phyloP scores from a whole-genome alignment of 2,113 vertebrate species.

The Lagopus muta region DNA sequence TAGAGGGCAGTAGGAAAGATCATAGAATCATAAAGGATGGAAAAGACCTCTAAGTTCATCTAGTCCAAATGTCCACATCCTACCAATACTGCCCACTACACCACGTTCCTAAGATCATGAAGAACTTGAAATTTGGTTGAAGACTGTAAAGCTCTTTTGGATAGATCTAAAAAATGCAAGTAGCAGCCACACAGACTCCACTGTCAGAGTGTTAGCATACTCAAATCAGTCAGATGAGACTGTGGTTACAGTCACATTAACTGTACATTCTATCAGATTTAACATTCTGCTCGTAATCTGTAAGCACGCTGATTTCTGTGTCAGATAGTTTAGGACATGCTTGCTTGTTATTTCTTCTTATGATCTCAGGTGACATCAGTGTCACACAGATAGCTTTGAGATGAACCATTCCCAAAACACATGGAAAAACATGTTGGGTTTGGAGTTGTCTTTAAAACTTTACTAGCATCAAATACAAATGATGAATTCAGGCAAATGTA shows the following conservation, averaged over 20 bases:
- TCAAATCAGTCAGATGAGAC: not conserved
- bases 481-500: not conserved
- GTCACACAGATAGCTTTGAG: not conserved
- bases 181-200: not conserved
- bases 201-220: not conserved
- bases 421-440: not conserved
- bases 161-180: not conserved
- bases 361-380: not conserved
- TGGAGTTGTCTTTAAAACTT: not conserved
- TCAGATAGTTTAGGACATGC: rapidly evolving
- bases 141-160: not conserved
- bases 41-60: too few relatives aligned
- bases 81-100: too few relatives aligned
- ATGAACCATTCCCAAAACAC: not conserved
- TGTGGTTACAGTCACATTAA: not conserved
- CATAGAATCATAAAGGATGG: too few relatives aligned
- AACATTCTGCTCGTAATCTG: not conserved
- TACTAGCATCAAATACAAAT: not conserved
- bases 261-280: not conserved
- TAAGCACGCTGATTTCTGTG: not conserved
- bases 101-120: not conserved
- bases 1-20: not conserved
- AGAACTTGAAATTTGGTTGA: not conserved
- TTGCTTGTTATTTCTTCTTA: not conserved
- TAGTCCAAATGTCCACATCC: too few relatives aligned